Evolutionary conservation across 2,888 invertebrate genomes (phyloP), one percentile per base, ranked within the genome.

Genomic region (Drosophila kambysellisi): DNA sequence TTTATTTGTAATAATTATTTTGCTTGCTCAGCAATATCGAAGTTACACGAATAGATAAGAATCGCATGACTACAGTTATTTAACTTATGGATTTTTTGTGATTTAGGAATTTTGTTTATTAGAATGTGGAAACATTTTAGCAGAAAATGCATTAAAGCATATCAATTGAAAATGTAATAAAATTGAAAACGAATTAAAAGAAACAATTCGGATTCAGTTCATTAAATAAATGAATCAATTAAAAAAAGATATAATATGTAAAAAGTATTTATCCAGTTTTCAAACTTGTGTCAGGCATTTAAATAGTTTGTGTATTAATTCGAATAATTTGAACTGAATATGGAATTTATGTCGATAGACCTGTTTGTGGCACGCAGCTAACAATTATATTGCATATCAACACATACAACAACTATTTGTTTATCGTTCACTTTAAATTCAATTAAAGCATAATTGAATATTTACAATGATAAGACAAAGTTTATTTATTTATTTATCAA

Each of bases 281-380:
- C 20, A 20, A 7, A 15, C 20, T 20, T 41, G 7, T 20, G 7
- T 20, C 20, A 7, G 20, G 43, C 43, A 20, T 20, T 20, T 20
- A 20, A 46, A 46, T 7, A 46, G 20, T 46, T 7, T 20, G 2
- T 46, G 12, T 7, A 46, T 20, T 20, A 15, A 15, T 46, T 46
- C 15, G 20, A 46, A 46, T 25, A 20, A 25, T 25, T 15, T 46
- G 7, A 17, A 25, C 4, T 46, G 4, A 46, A 50, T 15, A 39
- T 39, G 29, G 39, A 33, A 51, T 51, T 25, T 39, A 41, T 39
- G 32, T 25, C 33, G 25, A n/a, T 50, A 63, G 35, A 66, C 43
- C 53, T 25, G 66, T 67, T 66, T 67, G n/a, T 46, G 8, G 32
- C 30, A 32, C 25, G 48, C 54, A 67, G 32, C 57, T 35, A 32